Conservation (phyloP, 2,888 invertebrate genomes). For the Cheiracanthium punctorium region DNA sequence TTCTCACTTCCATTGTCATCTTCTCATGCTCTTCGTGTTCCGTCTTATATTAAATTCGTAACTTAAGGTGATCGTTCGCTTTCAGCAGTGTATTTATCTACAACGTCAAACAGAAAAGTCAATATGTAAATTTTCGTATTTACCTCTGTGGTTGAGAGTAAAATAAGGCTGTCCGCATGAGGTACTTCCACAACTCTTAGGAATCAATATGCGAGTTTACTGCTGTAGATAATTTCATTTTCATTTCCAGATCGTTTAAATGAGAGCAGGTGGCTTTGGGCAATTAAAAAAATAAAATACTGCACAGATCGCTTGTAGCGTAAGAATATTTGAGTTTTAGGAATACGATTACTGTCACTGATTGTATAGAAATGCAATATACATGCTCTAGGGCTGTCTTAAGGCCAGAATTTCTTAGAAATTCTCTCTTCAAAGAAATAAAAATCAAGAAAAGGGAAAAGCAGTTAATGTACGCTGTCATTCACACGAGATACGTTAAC, state of each 20-base stretch:
- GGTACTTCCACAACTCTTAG: not conserved
- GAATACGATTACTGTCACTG: not conserved
- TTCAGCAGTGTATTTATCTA: not conserved
- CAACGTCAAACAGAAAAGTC: not conserved
- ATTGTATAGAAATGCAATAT: not conserved
- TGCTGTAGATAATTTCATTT: not conserved
- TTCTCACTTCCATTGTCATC: not conserved
- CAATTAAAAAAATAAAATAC: not conserved
- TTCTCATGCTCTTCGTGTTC: not conserved
- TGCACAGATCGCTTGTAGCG: not conserved
- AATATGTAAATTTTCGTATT: constrained; percentile 5
- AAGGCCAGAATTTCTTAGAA: too few relatives aligned
- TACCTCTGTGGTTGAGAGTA: not conserved
- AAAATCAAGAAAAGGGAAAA: too few relatives aligned
- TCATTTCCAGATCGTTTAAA: not conserved
- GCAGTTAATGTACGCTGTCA: too few relatives aligned
- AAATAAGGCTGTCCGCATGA: not conserved
- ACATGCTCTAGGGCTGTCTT: not conserved
- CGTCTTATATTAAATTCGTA: not conserved
- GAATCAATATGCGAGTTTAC: not conserved
- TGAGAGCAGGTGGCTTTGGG: not conserved
- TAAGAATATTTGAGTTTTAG: not conserved
- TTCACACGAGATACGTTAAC: too few relatives aligned
- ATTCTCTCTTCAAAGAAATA: too few relatives aligned
- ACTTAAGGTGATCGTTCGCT: not conserved